Percentiles rank a stretch among this genome's conserved stretches.
These are phyloP conservation scores for Lerista edwardsae DNA, from an alignment of 2,797 vertebrate species.

Conservation along the genomic window DNA sequence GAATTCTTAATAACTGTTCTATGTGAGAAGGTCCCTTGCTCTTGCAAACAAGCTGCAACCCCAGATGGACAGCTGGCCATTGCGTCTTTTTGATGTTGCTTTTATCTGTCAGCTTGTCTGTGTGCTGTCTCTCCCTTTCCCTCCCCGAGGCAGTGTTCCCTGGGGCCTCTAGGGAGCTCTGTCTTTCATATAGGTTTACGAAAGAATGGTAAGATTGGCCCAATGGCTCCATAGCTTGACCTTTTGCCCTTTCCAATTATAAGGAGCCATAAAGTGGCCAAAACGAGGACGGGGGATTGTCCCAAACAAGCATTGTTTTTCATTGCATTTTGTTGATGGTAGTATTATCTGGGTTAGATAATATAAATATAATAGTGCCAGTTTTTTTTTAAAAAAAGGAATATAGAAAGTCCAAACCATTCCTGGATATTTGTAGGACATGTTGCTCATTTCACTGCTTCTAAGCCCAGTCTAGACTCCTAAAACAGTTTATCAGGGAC, in stretches of 20 bases:
- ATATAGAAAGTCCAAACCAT: neutral
- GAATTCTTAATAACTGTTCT: conserved; percentile 59
- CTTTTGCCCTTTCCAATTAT: conserved; percentile 71
- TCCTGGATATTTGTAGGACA: neutral
- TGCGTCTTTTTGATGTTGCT: conserved; percentile 73
- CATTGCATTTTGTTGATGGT: conserved; percentile 66
- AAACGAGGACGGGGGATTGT: conserved; percentile 55
- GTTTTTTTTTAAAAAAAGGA: neutral
- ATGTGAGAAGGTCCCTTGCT: conserved; percentile 43
- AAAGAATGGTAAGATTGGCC: conserved; percentile 72
- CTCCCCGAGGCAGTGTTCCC: conserved; percentile 71
- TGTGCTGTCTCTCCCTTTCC: conserved; percentile 57
- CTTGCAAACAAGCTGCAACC: conserved; percentile 59
- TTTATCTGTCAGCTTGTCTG: conserved; percentile 67
- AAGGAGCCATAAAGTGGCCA: conserved; percentile 69
- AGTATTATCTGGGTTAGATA: conserved; percentile 33
- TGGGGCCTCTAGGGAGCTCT: conserved; percentile 71
- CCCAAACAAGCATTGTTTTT: conserved; percentile 64
- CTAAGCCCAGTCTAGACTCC: neutral
- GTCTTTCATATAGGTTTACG: conserved; percentile 72
- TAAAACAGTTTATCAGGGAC: neutral
- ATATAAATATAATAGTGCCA: neutral
- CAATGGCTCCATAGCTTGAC: conserved; percentile 72
- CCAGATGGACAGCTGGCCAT: conserved; percentile 75
- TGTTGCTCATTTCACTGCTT: neutral